Evolutionary conservation across 2,888 invertebrate genomes (phyloP).

Genomic region (Diarsia dahlii): DNA sequence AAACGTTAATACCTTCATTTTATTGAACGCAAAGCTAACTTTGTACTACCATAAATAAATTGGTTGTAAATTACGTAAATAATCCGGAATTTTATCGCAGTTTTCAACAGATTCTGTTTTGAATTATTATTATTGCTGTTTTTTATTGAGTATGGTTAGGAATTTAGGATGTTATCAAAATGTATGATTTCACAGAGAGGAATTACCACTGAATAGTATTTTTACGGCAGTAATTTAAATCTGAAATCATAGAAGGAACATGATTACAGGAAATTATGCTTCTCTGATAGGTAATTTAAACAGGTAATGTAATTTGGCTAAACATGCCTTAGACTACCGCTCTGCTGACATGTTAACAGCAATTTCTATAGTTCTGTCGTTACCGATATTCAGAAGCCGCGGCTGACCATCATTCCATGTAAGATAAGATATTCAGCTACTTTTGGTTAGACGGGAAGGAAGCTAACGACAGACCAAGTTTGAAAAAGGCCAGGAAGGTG

Average conservation of each 20-base stretch:
- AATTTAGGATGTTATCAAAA: constrained; percentile 34
- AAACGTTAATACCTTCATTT: constrained; percentile 33
- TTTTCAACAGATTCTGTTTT: constrained; percentile 53
- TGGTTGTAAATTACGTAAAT: constrained; percentile 64
- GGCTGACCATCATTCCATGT: neutral
- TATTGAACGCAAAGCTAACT: constrained; percentile 54
- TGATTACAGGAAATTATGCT: neutral
- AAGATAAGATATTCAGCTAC: neutral
- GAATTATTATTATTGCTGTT: constrained; percentile 46
- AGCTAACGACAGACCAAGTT: neutral
- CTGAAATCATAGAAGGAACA: neutral
- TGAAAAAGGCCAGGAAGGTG: neutral
- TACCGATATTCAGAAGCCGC: neutral
- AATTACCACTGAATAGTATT: neutral
- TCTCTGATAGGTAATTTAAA: constrained; percentile 3
- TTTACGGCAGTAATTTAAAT: neutral
- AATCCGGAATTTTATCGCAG: constrained; percentile 56
- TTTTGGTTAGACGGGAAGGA: neutral
- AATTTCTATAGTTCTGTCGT: neutral
- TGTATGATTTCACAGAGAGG: neutral
- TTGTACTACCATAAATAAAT: constrained; percentile 53
- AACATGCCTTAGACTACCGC: neutral
- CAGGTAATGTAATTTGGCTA: neutral
- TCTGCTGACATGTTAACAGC: neutral
- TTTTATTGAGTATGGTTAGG: constrained; percentile 42